phyloP scores from a whole-genome alignment of 2,797 vertebrate genomes.

The Protosalanx chinensis region DNA sequence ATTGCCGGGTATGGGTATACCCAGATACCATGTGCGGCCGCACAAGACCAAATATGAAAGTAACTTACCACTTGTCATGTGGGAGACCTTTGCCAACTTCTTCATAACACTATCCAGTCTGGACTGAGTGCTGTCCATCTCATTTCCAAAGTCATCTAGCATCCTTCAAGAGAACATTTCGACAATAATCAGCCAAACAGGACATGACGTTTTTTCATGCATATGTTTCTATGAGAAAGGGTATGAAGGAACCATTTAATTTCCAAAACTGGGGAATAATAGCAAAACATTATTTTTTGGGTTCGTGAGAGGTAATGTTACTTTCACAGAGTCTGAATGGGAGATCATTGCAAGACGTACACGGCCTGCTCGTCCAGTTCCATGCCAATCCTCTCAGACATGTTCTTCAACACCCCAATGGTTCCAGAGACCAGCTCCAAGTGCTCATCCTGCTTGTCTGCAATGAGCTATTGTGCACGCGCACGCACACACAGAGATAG shows the following conservation, averaged over 20 bases:
- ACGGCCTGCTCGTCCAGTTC: conserved; percentile 96
- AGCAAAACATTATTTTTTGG: no score
- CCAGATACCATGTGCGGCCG: no score
- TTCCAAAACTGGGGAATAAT: no score
- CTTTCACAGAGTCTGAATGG: not conserved
- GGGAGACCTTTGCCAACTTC: conserved; percentile 97
- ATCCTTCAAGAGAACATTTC: conserved; percentile 75
- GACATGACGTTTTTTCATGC: not conserved
- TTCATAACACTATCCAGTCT: conserved; percentile 97
- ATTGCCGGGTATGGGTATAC: no score
- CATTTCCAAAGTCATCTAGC: conserved; percentile 94
- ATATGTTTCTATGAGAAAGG: not conserved
- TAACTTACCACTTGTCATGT: conserved; percentile 95
- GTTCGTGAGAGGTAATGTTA: not conserved
- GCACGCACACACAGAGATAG: conserved; percentile 10
- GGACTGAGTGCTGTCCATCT: conserved; percentile 91
- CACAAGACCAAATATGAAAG: not conserved
- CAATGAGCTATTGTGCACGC: conserved; percentile 80
- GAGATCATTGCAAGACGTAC: conserved; percentile 71
- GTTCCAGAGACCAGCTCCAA: conserved; percentile 96
- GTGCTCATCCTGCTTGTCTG: conserved; percentile 94
- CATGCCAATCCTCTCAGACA: conserved; percentile 95
- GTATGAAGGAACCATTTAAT: not conserved
- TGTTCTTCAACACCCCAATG: conserved; percentile 97
- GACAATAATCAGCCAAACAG: not conserved